These are phyloP conservation scores for Halocynthia roretzi DNA, from an alignment of 23 tunicate species.

Conservation along the genomic window DNA sequence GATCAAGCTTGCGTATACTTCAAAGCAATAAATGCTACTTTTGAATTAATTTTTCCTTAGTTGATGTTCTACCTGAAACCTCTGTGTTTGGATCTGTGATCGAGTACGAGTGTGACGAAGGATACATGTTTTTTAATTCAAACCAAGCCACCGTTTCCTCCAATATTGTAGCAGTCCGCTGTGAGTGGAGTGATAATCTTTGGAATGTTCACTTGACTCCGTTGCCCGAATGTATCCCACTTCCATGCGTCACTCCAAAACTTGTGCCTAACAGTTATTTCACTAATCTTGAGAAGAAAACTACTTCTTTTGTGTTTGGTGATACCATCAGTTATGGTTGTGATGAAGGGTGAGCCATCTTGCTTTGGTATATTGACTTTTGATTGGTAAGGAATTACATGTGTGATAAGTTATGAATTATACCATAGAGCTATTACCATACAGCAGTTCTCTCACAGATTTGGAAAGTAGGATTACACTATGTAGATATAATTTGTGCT, in stretches of 20 bases:
- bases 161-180: not conserved
- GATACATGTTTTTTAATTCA: constrained; percentile 23
- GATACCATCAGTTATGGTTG: constrained; percentile 48
- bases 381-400: not conserved
- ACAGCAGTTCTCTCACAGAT: too few relatives aligned
- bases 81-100: not conserved
- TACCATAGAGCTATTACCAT: too few relatives aligned
- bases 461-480: not conserved
- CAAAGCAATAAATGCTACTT: not conserved
- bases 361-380: not conserved
- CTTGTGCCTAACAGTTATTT: constrained; percentile 9
- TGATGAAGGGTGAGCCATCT: constrained; percentile 43
- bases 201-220: constrained; percentile 31
- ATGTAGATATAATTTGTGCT: not conserved
- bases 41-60: not conserved
- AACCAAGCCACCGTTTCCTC: not conserved
- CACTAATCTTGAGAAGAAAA: constrained; percentile 5
- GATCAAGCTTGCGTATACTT: not conserved
- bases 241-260: constrained; percentile 26
- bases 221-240: constrained; percentile 30
- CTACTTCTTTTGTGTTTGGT: constrained; percentile 27
- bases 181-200: constrained; percentile 27
- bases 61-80: not conserved
- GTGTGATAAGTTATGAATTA: too few relatives aligned
- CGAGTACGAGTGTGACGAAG: constrained; percentile 30